Base-by-base conservation (phyloP, 35 echinoderm and acorn worm species). In the Amphiura filiformis region DNA sequence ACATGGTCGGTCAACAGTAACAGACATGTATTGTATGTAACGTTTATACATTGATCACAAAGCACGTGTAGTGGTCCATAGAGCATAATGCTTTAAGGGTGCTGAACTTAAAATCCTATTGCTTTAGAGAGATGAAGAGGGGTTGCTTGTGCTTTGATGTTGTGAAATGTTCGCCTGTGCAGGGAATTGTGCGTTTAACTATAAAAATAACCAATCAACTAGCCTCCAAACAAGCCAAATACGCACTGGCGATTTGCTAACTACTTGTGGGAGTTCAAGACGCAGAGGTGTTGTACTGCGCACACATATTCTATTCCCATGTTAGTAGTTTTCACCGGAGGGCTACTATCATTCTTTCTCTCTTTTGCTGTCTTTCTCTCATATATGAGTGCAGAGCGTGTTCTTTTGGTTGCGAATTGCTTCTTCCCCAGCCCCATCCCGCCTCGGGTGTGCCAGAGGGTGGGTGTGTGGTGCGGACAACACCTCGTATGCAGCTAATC, bases 161-260 rank as follows among this genome's bases (percentile, higher is more conserved):
- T 70, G 2, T 70, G n/a, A 70, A 70, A 70, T 70, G 61, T n/a
- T 70, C 61, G 61, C 61, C 61, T 70, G 61, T 13, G 7, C 15
- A 30, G 61, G 61, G 61, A 26, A 70, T 70, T 70, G 61, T 70
- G 61, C 61, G 28, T 70, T 70, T 70, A 70, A 70, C 61, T 70
- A 70, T 26, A 23, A 70, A 70, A 70, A 70, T 30, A 70, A 70
- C 17, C 61, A 70, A 70, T 70, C 61, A 18, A 26, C 61, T 26
- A n/a, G 11, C 61, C 61, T 47, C 41, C 41, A 47, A 47, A 47
- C 41, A 47, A 47, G 41, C 41, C 11, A 13, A 3, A n/a, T 13
- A 70, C 61, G 61, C 28, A 70, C 26, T 70, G 61, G 61, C 28
- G 61, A 70, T 70, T 47, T 30, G 61, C 61, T 26, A 70, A 70